Conservation (phyloP, 2,113 vertebrate species). For the Trematomus loennbergii region DNA sequence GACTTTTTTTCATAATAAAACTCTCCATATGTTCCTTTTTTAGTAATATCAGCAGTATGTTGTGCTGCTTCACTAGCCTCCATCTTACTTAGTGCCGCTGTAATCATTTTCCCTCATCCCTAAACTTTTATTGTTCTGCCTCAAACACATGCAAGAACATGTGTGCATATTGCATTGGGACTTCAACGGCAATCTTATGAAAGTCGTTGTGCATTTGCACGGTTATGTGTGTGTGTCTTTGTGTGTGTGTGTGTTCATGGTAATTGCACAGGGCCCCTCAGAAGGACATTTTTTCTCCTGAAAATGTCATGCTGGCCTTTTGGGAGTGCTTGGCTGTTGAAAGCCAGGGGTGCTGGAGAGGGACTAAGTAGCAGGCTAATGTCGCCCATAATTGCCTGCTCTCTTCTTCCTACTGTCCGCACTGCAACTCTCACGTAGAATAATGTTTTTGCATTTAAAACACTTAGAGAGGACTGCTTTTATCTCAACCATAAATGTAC, state of each 20-base stretch:
- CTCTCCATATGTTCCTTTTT: constrained; percentile 43
- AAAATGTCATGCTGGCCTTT: constrained; percentile 85
- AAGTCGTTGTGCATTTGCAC: not conserved
- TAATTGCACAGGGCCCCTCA: constrained; percentile 77
- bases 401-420: constrained; percentile 41
- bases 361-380: constrained; percentile 67
- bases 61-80: constrained; percentile 29
- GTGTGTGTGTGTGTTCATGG: constrained; percentile 43
- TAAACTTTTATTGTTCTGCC: not conserved
- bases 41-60: constrained; percentile 26
- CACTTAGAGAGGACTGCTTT: constrained; percentile 23
- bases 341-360: constrained; percentile 60
- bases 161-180: not conserved
- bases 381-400: constrained; percentile 60
- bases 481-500: not conserved
- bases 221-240: not conserved
- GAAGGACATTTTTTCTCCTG: constrained; percentile 72
- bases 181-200: not conserved
- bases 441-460: constrained; percentile 52
- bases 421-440: constrained; percentile 27
- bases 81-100: constrained; percentile 24
- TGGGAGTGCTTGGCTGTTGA: constrained; percentile 69
- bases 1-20: constrained; percentile 46
- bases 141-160: not conserved
- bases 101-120: constrained; percentile 24